Evolutionary conservation across 2,888 invertebrate genomes (phyloP).

Genomic region (Petrolisthes cinctipes): DNA sequence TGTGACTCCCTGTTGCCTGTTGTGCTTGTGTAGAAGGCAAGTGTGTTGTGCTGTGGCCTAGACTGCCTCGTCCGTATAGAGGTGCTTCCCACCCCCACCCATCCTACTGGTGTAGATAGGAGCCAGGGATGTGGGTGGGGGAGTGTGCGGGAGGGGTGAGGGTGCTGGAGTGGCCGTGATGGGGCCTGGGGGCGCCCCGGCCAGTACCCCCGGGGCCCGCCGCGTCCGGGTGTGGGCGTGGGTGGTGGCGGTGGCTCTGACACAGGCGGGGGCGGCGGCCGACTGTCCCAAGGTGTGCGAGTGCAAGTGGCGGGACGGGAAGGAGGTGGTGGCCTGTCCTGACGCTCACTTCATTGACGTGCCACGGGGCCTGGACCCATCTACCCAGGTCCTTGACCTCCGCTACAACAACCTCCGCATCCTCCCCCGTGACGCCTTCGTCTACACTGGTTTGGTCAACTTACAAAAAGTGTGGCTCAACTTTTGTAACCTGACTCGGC

Average conservation of each 20-base stretch:
- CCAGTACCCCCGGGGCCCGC: conserved; percentile 39
- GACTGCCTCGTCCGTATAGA: not conserved
- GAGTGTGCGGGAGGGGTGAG: conserved; percentile 31
- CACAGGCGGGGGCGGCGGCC: conserved; percentile 32
- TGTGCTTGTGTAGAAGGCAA: not conserved
- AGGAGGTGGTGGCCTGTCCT: conserved; percentile 89
- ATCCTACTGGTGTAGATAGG: not conserved
- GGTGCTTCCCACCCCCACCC: not conserved
- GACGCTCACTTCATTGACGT: conserved; percentile 85
- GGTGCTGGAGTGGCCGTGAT: conserved; percentile 3
- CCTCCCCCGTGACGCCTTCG: conserved; percentile 85
- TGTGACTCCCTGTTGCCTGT: not conserved
- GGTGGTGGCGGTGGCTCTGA: conserved; percentile 36
- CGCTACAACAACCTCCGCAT: conserved; percentile 89
- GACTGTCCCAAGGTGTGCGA: conserved; percentile 76
- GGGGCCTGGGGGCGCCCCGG: conserved; percentile 16
- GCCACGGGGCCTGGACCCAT: conserved; percentile 87
- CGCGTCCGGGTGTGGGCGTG: conserved; percentile 38
- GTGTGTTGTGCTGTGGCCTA: not conserved
- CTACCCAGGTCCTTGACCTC: conserved; percentile 90
- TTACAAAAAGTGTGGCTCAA: conserved; percentile 87
- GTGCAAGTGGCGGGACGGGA: conserved; percentile 90
- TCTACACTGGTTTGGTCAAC: conserved; percentile 84
- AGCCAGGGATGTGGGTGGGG: not conserved
- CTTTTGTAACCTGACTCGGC: conserved; percentile 86